phyloP scores from a whole-genome alignment of 1,140 invertebrate genomes.

The Ectropis grisescens region DNA sequence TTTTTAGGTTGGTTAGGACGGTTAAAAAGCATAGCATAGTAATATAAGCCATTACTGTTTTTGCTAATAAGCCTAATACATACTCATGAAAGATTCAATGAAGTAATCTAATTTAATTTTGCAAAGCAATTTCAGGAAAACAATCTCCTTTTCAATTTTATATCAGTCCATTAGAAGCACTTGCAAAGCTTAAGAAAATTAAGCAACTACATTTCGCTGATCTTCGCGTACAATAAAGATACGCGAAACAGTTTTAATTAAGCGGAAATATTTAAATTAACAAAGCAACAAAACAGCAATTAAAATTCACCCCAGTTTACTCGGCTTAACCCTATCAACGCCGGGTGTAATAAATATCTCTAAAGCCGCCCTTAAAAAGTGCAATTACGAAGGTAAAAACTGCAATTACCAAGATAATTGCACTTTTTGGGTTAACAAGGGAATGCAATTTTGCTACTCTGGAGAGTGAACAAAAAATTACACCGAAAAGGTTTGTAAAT shows the following conservation, averaged over 20 bases:
- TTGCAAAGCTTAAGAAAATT: slow-evolving; percentile 5
- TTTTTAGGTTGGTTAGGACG: no score
- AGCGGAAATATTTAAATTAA: slow-evolving; percentile 39
- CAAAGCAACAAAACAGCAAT: slow-evolving; percentile 35
- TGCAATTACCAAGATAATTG: slow-evolving; percentile 28
- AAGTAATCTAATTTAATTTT: no score
- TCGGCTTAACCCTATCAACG: slow-evolving; percentile 25
- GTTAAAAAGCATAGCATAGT: no score
- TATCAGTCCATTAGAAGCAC: no score
- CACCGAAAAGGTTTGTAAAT: no score
- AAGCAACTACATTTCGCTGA: slow-evolving; percentile 8
- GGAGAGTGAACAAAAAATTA: no score
- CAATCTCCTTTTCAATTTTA: no score
- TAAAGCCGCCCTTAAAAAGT: slow-evolving; percentile 27
- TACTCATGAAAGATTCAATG: no score
- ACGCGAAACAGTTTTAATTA: slow-evolving; percentile 28
- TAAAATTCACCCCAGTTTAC: slow-evolving; percentile 27
- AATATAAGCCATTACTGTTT: no score
- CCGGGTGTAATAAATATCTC: slow-evolving; percentile 41
- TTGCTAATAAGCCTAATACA: no score
- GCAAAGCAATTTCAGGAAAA: no score
- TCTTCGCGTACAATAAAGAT: slow-evolving; percentile 21
- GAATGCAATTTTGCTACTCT: slow-evolving; percentile 37
- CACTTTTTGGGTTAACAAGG: slow-evolving; percentile 29
- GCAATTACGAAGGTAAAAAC: no score